These are phyloP conservation scores for Xanthorhoe designata DNA, from an alignment of 2,888 invertebrate genomes.

Conservation along the genomic window DNA sequence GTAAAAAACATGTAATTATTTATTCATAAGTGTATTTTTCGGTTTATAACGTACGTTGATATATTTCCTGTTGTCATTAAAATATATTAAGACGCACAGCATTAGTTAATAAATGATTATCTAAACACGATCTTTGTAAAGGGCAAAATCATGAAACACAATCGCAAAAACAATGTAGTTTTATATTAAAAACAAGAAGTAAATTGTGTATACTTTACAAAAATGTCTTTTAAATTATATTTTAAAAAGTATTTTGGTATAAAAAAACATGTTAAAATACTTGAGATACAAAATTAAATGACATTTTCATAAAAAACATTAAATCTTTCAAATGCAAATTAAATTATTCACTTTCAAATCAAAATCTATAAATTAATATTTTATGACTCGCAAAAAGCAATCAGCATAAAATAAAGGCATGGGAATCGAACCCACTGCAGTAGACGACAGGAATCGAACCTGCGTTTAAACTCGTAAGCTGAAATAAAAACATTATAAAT, in stretches of 20 bases:
- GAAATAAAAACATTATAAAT: constrained; percentile 18
- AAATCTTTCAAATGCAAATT: background rate
- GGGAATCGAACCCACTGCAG: constrained; percentile 44
- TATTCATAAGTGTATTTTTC: no score
- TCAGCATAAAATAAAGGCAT: background rate
- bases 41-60: no score
- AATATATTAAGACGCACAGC: constrained; percentile 3
- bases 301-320: constrained; percentile 8
- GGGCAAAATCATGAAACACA: constrained; percentile 50
- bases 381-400: background rate
- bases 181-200: background rate
- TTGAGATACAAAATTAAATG: background rate
- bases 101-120: background rate
- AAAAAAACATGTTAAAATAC: constrained; percentile 1
- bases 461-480: constrained; percentile 9
- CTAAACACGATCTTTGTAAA: background rate
- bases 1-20: no score
- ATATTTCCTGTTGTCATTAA: no score
- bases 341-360: background rate
- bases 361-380: background rate
- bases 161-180: constrained; percentile 31
- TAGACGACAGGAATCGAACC: constrained; percentile 45
- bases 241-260: background rate
- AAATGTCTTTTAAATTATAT: constrained; percentile 3
- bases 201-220: background rate